Base-by-base conservation (phyloP, 92 coral and sea anemone species). In the Palythoa heliodiscus region DNA sequence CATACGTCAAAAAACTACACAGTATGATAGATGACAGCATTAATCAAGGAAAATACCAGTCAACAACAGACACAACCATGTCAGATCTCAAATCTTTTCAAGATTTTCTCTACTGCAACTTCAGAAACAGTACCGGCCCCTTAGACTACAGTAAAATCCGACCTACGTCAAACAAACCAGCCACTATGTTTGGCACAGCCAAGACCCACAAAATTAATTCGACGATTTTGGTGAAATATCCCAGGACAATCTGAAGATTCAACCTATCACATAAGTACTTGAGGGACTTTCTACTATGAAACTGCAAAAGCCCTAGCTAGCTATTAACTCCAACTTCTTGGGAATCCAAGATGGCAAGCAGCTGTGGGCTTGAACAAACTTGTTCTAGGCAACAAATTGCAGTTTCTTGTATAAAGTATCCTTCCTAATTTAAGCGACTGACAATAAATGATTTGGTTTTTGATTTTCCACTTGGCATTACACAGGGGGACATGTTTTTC, bases 31-130 rank as follows among this genome's bases (percentile, higher is more conserved):
- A 70, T 35, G 74, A 70, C 4, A 10, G 50, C 13, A 35, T 70
- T 70, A 70, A 15, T 35, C n/a, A 37, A 35, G 74, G 74, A 35
- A 70, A 12, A 70, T 70, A 70, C 50, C 74, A 70, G 50, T 52
- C 74, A 52, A 70, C 74, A 70, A 29, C 52, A 70, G n/a, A 70
- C 13, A 70, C 74, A 70, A 70, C 74, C 50, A 70, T 29, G 74
- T 24, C 73, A 69, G 73, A 25, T 23, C 73, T 69, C 17, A 69
- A 25, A 23, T 69, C 48, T 25, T 69, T 69, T 29, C 73, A 69
- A 69, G 73, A 69, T 2, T 69, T 69, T 23, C 73, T 22, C 43
- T 69, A 69, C 73, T 19, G 73, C 39, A 69, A 69, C 4, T 69
- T 69, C 39, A 25, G 29, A 47, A 69, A 22, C 73, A 22, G 39